These are phyloP conservation scores for Nerophis ophidion DNA, from an alignment of 2,113 vertebrate species.

Conservation along the genomic window DNA sequence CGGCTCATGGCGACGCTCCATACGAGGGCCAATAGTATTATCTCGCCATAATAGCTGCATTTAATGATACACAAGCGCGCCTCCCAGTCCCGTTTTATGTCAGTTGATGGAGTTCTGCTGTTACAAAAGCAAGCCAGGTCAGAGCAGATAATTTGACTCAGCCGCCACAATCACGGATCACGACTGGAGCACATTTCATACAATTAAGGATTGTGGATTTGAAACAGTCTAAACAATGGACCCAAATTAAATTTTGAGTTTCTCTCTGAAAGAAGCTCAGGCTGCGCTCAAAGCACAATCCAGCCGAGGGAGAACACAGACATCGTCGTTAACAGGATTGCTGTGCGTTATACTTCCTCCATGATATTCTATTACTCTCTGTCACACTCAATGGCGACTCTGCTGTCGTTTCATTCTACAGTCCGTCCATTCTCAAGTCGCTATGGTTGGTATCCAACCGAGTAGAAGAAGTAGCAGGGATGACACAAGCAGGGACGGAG, in stretches of 20 bases:
- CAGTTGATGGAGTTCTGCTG: slow-evolving; percentile 46
- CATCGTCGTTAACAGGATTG: slow-evolving; percentile 67
- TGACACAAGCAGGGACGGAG: slow-evolving; percentile 16
- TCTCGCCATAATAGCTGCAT: slow-evolving; percentile 63
- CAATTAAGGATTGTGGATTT: slow-evolving; percentile 68
- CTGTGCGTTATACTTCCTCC: slow-evolving; percentile 33
- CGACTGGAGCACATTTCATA: slow-evolving; percentile 59
- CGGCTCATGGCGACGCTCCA: slow-evolving; percentile 56
- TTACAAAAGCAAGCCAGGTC: slow-evolving; percentile 62
- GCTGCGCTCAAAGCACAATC: slow-evolving; percentile 60
- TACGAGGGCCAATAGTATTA: slow-evolving; percentile 53
- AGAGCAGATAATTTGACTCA: slow-evolving; percentile 55
- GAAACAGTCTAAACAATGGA: slow-evolving; percentile 63
- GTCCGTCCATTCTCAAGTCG: slow-evolving; percentile 31
- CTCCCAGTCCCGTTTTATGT: slow-evolving; percentile 57
- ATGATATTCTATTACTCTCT: slow-evolving; percentile 61
- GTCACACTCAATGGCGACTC: slow-evolving; percentile 29
- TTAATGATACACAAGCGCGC: slow-evolving; percentile 58
- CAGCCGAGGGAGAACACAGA: slow-evolving; percentile 51
- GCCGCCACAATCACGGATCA: slow-evolving; percentile 56
- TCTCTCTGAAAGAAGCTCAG: slow-evolving; percentile 49
- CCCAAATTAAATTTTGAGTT: slow-evolving; percentile 71
- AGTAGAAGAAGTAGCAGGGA: slow-evolving; percentile 29
- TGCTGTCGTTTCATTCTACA: slow-evolving; percentile 41
- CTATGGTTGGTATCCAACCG: slow-evolving; percentile 32